Evolutionary conservation across 2,888 invertebrate species (phyloP).

Genomic region (Pseudococcus viburni): DNA sequence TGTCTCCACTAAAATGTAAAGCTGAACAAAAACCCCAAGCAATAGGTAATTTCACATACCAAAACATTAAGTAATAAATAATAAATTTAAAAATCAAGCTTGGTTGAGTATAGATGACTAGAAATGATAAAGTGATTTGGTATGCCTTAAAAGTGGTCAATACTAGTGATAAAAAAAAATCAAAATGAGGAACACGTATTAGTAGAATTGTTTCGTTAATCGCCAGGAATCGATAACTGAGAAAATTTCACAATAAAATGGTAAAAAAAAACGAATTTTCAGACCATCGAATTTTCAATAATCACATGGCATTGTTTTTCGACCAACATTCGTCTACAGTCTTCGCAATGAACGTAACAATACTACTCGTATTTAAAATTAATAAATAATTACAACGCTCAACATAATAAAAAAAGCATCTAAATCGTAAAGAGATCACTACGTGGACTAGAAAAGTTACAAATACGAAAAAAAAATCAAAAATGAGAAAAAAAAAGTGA

Average conservation of each 20-base stretch:
- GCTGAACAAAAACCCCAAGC: not conserved
- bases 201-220: not conserved
- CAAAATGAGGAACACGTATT: slow-evolving; percentile 1
- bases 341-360: not conserved
- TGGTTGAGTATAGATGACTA: not conserved
- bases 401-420: not conserved
- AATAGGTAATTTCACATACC: not conserved
- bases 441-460: slow-evolving; percentile 16
- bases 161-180: not conserved
- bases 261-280: not conserved
- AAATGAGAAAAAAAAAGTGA: not conserved
- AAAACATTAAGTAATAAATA: not conserved
- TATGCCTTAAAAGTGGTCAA: slow-evolving; percentile 3
- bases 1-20: slow-evolving; percentile 10
- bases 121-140: not conserved
- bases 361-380: not conserved
- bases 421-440: slow-evolving; percentile 37
- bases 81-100: not conserved
- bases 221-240: not conserved
- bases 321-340: not conserved
- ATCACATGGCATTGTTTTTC: not conserved
- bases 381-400: not conserved
- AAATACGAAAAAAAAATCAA: not conserved
- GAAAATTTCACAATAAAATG: not conserved
- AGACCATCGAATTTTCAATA: not conserved